Evolutionary conservation across 2,888 invertebrate genomes (phyloP), one percentile per base, ranked within the genome.

Genomic region (Galeruca laticollis): DNA sequence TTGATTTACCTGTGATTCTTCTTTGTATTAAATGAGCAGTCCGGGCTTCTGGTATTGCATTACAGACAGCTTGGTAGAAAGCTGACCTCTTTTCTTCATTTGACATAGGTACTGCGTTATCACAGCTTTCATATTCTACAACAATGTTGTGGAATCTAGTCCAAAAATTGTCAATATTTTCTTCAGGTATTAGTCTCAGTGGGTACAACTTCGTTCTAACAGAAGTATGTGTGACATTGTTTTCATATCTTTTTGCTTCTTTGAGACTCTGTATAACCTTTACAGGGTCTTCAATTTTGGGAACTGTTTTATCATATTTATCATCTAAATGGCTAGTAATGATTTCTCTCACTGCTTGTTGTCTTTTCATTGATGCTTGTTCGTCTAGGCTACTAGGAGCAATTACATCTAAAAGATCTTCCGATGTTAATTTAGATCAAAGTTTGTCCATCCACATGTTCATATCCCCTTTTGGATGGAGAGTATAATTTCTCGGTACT

Each of bases 91-190:
- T 68, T 33, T 68, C 68, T 52, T 63, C 20, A 26, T 68, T 31
- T 47, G 62, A 26, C n/a, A 62, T 10, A 51, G 62, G 62, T 26
- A 62, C 51, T 31, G 62, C 62, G 26, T 68, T 60, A 33, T 69
- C 69, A 51, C 65, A 59, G 31, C 21, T 47, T 52, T 65, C 69
- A 49, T 69, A 69, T 40, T 69, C 65, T 6, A 60, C 61, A 15
- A 69, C 60, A 51, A 60, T 69, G n/a, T 61, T 56, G 15, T 69
- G 60, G 18, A 69, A 69, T 40, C 65, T 20, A 26, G 11, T 62
- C 62, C 54, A 54, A 21, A 54, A 54, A 20, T 54, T 8, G 15
- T 54, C 21, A 21, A 54, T 63, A 18, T 15, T 35, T n/a, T 63
- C 33, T 37, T 51, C 35, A 40, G 63, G 52, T 51, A 33, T 18